Percentiles rank a stretch among this genome's conserved stretches.
Evolutionary conservation across 2,888 invertebrate genomes (phyloP).

Genomic region (Chrysotoxum bicinctum): DNA sequence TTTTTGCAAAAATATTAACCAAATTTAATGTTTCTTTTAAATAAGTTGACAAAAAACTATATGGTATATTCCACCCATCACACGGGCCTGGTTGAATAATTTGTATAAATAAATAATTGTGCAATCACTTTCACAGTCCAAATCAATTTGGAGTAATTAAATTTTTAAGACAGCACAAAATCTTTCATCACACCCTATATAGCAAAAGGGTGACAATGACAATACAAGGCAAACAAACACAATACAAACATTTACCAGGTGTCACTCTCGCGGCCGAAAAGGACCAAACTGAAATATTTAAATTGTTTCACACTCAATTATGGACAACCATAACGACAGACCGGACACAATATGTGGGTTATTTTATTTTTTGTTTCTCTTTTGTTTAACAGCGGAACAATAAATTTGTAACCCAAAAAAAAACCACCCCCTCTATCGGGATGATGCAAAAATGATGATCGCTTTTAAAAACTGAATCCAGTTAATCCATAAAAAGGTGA

Average conservation of each 20-base stretch:
- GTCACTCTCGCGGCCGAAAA: slow-evolving; percentile 22
- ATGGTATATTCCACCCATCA: not conserved
- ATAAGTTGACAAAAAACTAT: not conserved
- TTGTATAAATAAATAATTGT: not conserved
- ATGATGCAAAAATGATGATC: slow-evolving; percentile 16
- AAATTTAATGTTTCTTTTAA: not conserved
- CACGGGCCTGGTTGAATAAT: not conserved
- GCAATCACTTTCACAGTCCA: not conserved
- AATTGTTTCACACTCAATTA: slow-evolving; percentile 2
- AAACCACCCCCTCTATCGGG: slow-evolving; percentile 3
- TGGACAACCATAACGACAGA: not conserved
- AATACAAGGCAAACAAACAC: slow-evolving; percentile 1
- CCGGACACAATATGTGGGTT: not conserved
- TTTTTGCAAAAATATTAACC: not conserved
- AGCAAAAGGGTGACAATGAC: slow-evolving; percentile 31
- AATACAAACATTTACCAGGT: slow-evolving; percentile 25
- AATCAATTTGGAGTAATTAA: not conserved
- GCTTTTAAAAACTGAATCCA: slow-evolving; percentile 7
- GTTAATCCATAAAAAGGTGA: slow-evolving; percentile 35
- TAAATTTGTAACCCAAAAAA: not conserved
- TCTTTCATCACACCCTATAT: not conserved
- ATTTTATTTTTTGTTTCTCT: not conserved
- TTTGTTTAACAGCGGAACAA: not conserved
- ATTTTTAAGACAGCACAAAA: slow-evolving; percentile 20
- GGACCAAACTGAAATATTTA: not conserved